phyloP scores from a whole-genome alignment of 2,888 invertebrate species.

The Metallyticus violacea region DNA sequence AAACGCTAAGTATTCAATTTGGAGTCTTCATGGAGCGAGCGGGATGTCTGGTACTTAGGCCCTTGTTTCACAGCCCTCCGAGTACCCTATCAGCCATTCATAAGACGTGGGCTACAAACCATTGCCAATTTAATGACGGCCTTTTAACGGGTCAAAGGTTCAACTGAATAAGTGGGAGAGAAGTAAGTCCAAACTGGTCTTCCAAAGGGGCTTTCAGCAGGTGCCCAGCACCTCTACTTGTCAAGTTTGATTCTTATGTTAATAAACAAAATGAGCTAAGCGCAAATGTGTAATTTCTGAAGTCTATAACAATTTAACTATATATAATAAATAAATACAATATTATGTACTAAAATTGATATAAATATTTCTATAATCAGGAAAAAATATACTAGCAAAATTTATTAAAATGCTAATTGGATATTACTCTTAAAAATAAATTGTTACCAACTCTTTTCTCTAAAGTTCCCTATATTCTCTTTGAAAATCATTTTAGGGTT shows the following conservation, averaged over 20 bases:
- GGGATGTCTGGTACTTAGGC: neutral
- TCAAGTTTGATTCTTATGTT: neutral
- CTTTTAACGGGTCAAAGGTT: neutral
- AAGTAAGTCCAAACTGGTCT: neutral
- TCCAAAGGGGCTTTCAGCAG: neutral
- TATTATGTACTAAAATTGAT: too few species aligned
- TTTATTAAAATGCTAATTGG: too few species aligned
- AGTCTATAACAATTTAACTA: too few species aligned
- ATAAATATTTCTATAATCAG: too few species aligned
- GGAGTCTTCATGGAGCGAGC: too few species aligned
- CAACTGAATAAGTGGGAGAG: neutral
- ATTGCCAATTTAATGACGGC: slow-evolving; percentile 2
- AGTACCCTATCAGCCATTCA: neutral
- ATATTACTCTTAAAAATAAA: too few species aligned
- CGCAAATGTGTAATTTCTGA: neutral
- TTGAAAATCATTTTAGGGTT: too few species aligned
- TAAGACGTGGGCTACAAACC: neutral
- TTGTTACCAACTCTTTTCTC: too few species aligned
- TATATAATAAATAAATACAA: too few species aligned
- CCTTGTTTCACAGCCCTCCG: neutral
- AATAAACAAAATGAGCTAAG: neutral
- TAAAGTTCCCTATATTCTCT: too few species aligned
- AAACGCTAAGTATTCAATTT: too few species aligned
- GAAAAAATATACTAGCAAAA: too few species aligned
- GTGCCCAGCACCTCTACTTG: neutral